A percentile compares a stretch with the other conserved stretches of the same genome.
These are phyloP conservation scores for Ceramica pisi DNA, from an alignment of 2,888 invertebrate genomes.

Conservation along the genomic window DNA sequence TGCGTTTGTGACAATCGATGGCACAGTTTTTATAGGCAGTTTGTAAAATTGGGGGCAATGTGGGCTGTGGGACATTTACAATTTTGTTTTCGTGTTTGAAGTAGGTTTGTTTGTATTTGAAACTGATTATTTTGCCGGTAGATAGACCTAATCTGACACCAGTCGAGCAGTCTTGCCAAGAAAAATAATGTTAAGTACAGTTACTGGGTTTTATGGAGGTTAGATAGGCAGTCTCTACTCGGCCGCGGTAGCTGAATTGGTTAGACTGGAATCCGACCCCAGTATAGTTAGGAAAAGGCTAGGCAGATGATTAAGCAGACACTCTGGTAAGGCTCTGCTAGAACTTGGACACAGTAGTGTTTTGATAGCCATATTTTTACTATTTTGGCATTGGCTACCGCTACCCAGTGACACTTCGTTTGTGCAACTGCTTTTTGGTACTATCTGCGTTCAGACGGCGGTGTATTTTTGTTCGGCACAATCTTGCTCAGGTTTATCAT, in stretches of 20 bases:
- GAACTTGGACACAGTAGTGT: no score
- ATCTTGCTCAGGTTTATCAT: background rate
- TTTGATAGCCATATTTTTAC: background rate
- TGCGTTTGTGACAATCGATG: conserved; percentile 27
- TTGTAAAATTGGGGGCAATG: conserved; percentile 19
- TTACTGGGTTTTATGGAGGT: no score
- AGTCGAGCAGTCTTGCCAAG: no score
- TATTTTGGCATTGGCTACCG: background rate
- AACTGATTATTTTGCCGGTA: background rate
- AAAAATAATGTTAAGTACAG: no score
- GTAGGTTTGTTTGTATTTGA: conserved; percentile 8
- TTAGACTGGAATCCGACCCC: no score
- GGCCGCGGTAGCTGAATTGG: no score
- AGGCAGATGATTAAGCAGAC: background rate
- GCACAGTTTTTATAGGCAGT: conserved; percentile 11
- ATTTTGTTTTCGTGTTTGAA: conserved; percentile 7
- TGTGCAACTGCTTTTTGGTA: background rate
- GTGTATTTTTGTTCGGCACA: background rate
- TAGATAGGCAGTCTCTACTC: no score
- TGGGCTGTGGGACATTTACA: background rate
- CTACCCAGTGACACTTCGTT: background rate
- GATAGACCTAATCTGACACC: background rate
- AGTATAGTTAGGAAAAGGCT: no score
- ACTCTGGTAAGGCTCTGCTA: background rate
- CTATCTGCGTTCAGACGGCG: background rate